Evolutionary conservation across 1,140 invertebrate species (phyloP).

Genomic region (Cylas formicarius): DNA sequence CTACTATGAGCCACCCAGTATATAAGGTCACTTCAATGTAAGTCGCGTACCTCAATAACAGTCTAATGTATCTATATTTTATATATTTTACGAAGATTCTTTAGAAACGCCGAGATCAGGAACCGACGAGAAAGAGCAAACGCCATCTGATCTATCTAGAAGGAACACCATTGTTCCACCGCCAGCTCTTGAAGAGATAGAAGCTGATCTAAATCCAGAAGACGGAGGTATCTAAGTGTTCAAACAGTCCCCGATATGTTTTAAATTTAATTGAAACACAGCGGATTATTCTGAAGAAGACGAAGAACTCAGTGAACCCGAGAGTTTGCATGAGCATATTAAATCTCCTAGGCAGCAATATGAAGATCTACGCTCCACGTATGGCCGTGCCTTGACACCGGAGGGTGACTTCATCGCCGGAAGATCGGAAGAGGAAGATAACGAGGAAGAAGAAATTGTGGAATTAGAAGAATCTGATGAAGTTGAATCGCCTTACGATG

Average conservation of each 20-base stretch:
- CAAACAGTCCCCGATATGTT: background rate
- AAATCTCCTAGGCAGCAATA: slow-evolving; percentile 30
- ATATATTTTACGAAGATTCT: slow-evolving; percentile 9
- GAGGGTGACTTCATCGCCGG: slow-evolving; percentile 43
- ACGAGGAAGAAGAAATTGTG: slow-evolving; percentile 36
- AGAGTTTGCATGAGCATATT: slow-evolving; percentile 16
- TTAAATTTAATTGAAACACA: slow-evolving; percentile 11
- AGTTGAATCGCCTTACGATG: slow-evolving; percentile 55
- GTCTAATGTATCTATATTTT: no score
- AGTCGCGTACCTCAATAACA: no score
- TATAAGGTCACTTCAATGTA: no score
- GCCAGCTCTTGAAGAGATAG: slow-evolving; percentile 39
- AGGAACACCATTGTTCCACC: slow-evolving; percentile 45
- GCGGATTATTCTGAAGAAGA: slow-evolving; percentile 40
- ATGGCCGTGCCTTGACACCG: slow-evolving; percentile 32
- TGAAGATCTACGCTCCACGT: slow-evolving; percentile 31
- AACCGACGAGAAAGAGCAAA: slow-evolving; percentile 21
- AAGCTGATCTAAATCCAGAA: slow-evolving; percentile 29
- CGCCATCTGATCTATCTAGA: slow-evolving; percentile 35
- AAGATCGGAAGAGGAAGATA: slow-evolving; percentile 41
- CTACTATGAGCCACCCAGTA: no score
- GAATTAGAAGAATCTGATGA: slow-evolving; percentile 47
- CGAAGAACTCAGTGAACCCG: slow-evolving; percentile 33
- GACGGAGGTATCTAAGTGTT: slow-evolving; percentile 33
- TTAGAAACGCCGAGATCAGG: slow-evolving; percentile 3